These are phyloP conservation scores for Podiceps cristatus DNA, from an alignment of 2,113 vertebrate genomes.

Conservation along the genomic window DNA sequence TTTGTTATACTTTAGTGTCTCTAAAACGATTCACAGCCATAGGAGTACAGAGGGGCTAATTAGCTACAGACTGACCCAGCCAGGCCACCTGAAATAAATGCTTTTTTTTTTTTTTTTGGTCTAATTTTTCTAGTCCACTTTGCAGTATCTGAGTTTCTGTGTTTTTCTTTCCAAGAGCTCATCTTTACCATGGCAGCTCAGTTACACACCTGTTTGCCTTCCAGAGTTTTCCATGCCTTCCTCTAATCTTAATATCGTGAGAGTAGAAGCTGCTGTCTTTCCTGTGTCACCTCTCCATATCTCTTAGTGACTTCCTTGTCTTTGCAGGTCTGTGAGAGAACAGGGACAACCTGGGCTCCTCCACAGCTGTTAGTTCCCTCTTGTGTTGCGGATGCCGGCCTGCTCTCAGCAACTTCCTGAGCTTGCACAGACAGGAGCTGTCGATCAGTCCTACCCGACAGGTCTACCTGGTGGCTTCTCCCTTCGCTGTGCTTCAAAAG, in stretches of 20 bases:
- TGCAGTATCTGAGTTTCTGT: background rate
- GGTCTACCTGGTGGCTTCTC: background rate
- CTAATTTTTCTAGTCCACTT: background rate
- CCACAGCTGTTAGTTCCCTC: background rate
- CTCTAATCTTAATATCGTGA: background rate
- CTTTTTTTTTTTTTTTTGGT: background rate
- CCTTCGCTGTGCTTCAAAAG: background rate
- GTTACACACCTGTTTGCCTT: background rate
- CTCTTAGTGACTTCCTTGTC: background rate
- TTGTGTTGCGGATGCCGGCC: background rate
- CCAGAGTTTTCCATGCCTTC: background rate
- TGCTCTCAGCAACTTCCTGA: background rate
- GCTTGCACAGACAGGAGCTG: background rate
- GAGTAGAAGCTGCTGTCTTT: background rate
- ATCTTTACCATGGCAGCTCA: background rate
- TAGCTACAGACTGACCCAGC: background rate
- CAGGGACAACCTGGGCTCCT: background rate
- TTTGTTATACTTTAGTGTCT: background rate
- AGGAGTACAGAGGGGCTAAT: background rate
- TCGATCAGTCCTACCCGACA: background rate
- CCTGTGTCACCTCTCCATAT: rapidly evolving
- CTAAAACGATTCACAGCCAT: background rate
- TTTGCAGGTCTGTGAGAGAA: background rate
- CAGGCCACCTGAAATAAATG: background rate
- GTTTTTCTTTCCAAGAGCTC: background rate